phyloP scores from a whole-genome alignment of 2,113 vertebrate species.

The Paraplagusia blochii region DNA sequence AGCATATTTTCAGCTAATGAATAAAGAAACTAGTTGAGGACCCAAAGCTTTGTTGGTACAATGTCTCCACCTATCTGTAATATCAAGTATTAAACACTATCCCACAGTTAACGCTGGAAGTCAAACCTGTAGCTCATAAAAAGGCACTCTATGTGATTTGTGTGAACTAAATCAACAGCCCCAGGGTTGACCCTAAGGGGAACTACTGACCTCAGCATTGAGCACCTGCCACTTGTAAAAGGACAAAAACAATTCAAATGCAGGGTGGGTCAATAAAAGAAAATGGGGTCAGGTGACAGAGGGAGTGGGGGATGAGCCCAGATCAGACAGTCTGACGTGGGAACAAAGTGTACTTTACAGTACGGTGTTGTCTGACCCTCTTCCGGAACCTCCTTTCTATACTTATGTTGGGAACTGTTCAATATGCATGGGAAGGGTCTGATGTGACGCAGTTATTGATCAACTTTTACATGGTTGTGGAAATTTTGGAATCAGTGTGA shows the following conservation, averaged over 20 bases:
- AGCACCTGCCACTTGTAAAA: slow-evolving; percentile 1
- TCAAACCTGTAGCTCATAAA: background rate
- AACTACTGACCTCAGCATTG: slow-evolving; percentile 2
- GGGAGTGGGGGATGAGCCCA: background rate
- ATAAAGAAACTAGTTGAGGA: background rate
- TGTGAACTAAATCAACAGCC: slow-evolving; percentile 13
- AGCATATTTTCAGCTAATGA: background rate
- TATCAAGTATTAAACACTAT: background rate
- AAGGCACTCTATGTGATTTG: background rate
- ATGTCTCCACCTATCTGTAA: slow-evolving; percentile 51
- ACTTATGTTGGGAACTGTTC: no score
- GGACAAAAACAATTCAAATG: background rate
- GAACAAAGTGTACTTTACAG: slow-evolving; percentile 33
- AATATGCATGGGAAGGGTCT: no score
- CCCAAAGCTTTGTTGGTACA: background rate
- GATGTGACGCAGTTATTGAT: no score
- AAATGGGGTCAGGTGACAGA: background rate
- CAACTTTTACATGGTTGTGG: no score
- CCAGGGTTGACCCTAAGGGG: background rate
- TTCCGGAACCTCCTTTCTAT: no score
- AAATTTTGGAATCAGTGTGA: no score
- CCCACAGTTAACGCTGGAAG: background rate
- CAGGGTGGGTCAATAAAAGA: background rate
- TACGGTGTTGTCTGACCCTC: no score
- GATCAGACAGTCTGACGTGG: background rate